These are phyloP conservation scores for Panagrolaimus sp. DNA, from an alignment of 1,140 invertebrate species.

Conservation along the genomic window DNA sequence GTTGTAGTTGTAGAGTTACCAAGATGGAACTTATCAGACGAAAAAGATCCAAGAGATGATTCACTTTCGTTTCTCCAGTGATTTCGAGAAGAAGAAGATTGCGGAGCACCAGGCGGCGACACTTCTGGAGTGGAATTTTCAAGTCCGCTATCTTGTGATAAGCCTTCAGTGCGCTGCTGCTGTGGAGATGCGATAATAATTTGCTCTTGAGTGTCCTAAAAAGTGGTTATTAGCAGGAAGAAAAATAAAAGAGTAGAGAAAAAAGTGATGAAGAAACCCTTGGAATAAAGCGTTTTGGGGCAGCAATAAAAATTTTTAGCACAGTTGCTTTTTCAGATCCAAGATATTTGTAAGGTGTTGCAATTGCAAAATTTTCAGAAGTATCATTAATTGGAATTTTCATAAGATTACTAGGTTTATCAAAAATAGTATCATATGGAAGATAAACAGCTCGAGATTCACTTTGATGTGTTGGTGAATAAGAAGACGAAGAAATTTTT, in stretches of 20 bases:
- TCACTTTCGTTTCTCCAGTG: not conserved
- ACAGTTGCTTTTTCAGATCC: slow-evolving; percentile 8
- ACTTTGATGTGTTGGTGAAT: not conserved
- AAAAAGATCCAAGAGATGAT: not conserved
- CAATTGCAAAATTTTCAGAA: not conserved
- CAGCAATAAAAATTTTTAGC: slow-evolving; percentile 10
- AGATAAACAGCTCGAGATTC: slow-evolving; percentile 13
- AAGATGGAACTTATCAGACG: not conserved
- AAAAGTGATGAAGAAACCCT: too few relatives aligned
- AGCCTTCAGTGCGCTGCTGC: not conserved
- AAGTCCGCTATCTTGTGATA: slow-evolving; percentile 4
- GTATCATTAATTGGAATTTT: not conserved
- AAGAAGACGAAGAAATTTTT: not conserved
- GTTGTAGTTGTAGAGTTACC: not conserved
- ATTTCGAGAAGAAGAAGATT: not conserved
- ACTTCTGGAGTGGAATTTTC: slow-evolving; percentile 11
- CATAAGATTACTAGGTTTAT: not conserved
- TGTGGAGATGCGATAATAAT: slow-evolving; percentile 4
- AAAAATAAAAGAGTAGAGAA: too few relatives aligned
- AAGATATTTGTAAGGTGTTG: slow-evolving; percentile 9
- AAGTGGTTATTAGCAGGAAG: not conserved
- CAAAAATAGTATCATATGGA: not conserved
- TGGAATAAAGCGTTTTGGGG: not conserved
- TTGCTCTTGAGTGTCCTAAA: slow-evolving; percentile 12
- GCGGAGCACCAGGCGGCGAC: slow-evolving; percentile 3